These are phyloP conservation scores for Delphinus delphis DNA, from an alignment of 2,113 vertebrate genomes.

Conservation along the genomic window DNA sequence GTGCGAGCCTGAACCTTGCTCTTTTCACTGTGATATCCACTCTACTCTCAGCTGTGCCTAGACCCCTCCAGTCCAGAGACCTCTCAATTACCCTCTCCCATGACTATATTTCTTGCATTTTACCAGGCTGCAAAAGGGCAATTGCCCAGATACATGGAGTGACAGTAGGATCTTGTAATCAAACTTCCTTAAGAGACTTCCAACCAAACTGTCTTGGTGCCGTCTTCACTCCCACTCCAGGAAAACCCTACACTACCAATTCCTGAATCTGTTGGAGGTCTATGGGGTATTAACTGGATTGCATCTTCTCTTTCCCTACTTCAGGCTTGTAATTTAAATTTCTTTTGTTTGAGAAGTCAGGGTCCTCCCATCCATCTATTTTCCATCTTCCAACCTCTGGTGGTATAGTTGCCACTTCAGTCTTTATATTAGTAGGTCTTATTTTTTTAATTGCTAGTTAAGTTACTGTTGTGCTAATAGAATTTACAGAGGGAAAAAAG, in stretches of 20 bases:
- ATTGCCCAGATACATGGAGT: neutral
- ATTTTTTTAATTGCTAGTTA: neutral
- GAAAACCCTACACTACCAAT: neutral
- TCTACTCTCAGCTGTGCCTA: neutral
- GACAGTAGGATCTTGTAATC: neutral
- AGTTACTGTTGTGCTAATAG: neutral
- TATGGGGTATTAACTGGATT: neutral
- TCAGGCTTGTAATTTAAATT: neutral
- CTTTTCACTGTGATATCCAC: neutral
- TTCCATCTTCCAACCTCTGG: neutral
- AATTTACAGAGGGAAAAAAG: neutral
- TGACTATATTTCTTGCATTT: neutral
- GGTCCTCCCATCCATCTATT: neutral
- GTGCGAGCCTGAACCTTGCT: neutral
- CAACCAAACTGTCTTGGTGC: neutral
- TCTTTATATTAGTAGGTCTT: neutral
- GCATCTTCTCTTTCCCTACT: neutral
- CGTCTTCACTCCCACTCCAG: neutral
- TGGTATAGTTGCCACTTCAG: neutral
- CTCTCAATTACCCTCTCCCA: neutral
- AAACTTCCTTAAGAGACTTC: neutral
- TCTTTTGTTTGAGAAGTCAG: neutral
- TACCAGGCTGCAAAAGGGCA: neutral
- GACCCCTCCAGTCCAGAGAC: neutral
- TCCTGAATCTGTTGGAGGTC: neutral